A percentile compares a stretch with the other conserved stretches of the same genome.
These are phyloP conservation scores for Lamellibrachia satsuma DNA, from an alignment of 2,888 invertebrate genomes.

Conservation along the genomic window DNA sequence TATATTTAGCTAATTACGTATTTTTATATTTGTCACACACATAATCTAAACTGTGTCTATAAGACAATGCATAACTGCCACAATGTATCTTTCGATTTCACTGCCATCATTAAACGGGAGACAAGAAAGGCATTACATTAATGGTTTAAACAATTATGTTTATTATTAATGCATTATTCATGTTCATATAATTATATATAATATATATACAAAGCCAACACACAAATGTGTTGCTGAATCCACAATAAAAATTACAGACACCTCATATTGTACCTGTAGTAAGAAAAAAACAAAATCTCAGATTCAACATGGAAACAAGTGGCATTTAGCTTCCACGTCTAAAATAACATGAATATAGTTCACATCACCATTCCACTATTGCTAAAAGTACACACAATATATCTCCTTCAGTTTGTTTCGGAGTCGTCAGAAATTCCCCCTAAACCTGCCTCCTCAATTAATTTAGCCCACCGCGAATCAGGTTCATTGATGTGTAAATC, in stretches of 20 bases:
- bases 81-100: not conserved
- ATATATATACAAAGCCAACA: not conserved
- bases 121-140: not conserved
- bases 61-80: too few species aligned
- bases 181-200: not conserved
- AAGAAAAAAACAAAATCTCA: not conserved
- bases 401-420: not conserved
- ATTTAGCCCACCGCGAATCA: not conserved
- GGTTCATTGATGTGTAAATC: not conserved
- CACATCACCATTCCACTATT: not conserved
- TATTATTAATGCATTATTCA: not conserved
- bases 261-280: not conserved
- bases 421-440: not conserved
- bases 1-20: not conserved
- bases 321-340: not conserved
- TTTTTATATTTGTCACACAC: not conserved
- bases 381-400: not conserved
- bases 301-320: not conserved
- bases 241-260: not conserved
- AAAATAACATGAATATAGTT: not conserved
- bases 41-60: too few species aligned
- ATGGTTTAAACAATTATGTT: not conserved
- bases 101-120: not conserved
- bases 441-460: not conserved
- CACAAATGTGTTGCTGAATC: not conserved